Evolutionary conservation across 2,797 vertebrate genomes (phyloP), one percentile per base, ranked within the genome.

Genomic region (Sternotherus odoratus): DNA sequence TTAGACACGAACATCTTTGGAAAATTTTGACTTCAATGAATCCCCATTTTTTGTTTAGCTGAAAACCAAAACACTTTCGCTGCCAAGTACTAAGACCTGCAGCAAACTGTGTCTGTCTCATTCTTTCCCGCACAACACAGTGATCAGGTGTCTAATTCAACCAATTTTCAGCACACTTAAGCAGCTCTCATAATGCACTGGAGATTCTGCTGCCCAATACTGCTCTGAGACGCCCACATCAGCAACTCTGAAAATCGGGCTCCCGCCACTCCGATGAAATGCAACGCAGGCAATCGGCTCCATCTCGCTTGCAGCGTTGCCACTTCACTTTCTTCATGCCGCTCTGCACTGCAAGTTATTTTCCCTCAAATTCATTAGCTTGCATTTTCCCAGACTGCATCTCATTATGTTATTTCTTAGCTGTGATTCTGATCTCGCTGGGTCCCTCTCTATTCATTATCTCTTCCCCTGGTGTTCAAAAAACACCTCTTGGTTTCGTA

Each of bases 91-190:
- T 56, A 92, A 72, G 28, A 54, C 36, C 16, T 28, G 17, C 26
- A 82, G 80, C 49, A 89, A 53, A 11, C 0, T 0, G 49, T 0
- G 1, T 54, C 51, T 74, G 33, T 5, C 3, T 1, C 63, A 77
- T 56, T 28, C 43, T 46, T 54, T 46, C 28, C n/a, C 16, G 30
- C 19, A 87, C 48, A 30, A 23, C 39, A n/a, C 43, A 87, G 30
- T 49, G 43, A 86, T 83, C 83, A 85, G 90, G 74, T 54, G 51
- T 82, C 48, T 81, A 4, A 82, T 92, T 77, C 88, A 21, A 75
- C 49, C 77, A 56, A 0, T 79, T 93, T 92, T 79, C 50, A 51
- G 63, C 82, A 77, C 54, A 48, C 54, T 84, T 63, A 81, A 36
- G 77, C 77, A 80, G 82, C 49, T 33, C 54, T 63, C 75, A 46